A percentile compares a stretch with the other conserved stretches of the same genome.
These are phyloP conservation scores for Martes flavigula DNA, from an alignment of 2,797 vertebrate species.

Conservation along the genomic window DNA sequence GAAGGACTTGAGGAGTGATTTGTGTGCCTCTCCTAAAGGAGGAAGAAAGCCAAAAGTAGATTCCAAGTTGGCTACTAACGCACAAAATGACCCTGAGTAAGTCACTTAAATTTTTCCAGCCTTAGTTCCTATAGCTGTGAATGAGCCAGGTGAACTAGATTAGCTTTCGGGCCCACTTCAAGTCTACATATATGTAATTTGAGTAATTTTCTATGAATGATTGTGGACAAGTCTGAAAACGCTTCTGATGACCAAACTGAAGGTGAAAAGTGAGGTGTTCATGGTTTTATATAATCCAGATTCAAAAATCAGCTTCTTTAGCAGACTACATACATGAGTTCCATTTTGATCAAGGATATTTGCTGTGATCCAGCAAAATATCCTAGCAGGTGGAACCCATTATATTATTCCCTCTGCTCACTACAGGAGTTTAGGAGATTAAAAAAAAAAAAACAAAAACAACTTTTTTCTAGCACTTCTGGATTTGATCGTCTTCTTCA, in stretches of 20 bases:
- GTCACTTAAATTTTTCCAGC: neutral
- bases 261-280: neutral
- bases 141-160: neutral
- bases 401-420: neutral
- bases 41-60: neutral
- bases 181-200: neutral
- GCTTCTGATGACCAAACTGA: neutral
- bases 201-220: neutral
- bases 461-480: neutral
- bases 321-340: neutral
- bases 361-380: slow-evolving; percentile 17
- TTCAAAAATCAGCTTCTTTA: slow-evolving; percentile 10
- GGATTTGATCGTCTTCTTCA: neutral
- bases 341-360: slow-evolving; percentile 36
- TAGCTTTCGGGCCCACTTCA: neutral
- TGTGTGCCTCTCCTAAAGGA: neutral
- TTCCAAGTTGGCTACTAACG: neutral
- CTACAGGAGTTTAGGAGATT: too few relatives aligned
- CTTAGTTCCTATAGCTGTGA: neutral
- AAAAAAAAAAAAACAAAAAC: too few relatives aligned
- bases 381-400: neutral
- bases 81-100: neutral
- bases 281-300: neutral
- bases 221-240: neutral
- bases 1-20: neutral